Evolutionary conservation across 2,888 invertebrate species (phyloP).

Genomic region (Germaria angustata): DNA sequence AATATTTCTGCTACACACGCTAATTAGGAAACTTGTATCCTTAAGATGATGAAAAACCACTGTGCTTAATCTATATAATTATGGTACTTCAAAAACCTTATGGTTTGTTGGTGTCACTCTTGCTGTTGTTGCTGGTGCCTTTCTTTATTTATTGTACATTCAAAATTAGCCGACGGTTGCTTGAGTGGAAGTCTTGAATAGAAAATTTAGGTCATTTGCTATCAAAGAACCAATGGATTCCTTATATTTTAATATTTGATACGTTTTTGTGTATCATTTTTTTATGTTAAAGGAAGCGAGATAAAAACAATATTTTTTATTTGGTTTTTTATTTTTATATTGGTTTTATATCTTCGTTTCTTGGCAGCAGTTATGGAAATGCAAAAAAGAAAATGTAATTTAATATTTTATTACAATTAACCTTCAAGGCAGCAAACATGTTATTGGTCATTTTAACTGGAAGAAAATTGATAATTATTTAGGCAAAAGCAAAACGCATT

Average conservation of each 20-base stretch:
- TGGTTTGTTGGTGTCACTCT: constrained; percentile 22
- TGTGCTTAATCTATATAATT: too few species aligned
- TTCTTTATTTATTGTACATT: neutral
- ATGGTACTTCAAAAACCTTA: constrained; percentile 35
- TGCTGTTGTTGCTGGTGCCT: neutral
- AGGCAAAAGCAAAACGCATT: too few species aligned
- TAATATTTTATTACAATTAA: constrained; percentile 14
- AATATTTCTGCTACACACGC: too few species aligned
- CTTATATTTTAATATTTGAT: constrained; percentile 38
- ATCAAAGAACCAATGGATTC: constrained; percentile 49
- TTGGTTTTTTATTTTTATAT: too few species aligned
- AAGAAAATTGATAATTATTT: neutral
- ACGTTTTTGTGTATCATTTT: neutral
- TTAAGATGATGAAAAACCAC: too few species aligned
- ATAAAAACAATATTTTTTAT: constrained; percentile 36
- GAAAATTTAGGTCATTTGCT: constrained; percentile 61
- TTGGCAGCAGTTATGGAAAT: constrained; percentile 51
- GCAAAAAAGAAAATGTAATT: neutral
- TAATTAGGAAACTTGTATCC: too few species aligned
- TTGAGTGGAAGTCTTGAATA: constrained; percentile 36
- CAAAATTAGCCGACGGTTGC: constrained; percentile 44
- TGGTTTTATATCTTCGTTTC: too few species aligned
- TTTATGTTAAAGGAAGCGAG: constrained; percentile 51
- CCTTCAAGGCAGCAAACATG: constrained; percentile 16
- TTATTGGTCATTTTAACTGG: neutral